Percentiles rank a stretch among this genome's conserved stretches.
Evolutionary conservation across 2,888 invertebrate species (phyloP).

Genomic region (Troilus luridus): DNA sequence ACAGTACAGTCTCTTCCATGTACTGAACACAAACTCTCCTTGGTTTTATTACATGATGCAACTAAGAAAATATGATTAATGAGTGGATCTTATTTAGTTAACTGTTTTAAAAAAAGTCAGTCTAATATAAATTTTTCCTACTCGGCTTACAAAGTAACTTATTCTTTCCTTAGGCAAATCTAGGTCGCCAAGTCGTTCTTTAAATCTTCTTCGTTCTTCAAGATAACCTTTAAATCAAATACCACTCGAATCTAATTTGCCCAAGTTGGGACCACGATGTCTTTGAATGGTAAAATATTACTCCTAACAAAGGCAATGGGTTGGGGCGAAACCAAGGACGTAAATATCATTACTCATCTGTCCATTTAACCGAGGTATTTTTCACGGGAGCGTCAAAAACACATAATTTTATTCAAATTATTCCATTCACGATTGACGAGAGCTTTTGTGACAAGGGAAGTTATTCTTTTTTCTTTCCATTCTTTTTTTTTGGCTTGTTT

Average conservation of each 20-base stretch:
- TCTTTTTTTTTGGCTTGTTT: background rate
- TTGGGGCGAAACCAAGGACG: background rate
- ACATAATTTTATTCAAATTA: slow-evolving; percentile 39
- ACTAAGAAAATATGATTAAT: no score
- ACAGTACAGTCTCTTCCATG: no score
- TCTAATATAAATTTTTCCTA: background rate
- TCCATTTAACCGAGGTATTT: slow-evolving; percentile 1
- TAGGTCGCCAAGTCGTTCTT: background rate
- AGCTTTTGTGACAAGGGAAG: background rate
- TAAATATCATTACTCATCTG: slow-evolving; percentile 12
- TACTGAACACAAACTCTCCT: no score
- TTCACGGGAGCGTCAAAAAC: slow-evolving; percentile 6
- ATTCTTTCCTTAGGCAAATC: background rate
- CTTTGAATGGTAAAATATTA: slow-evolving; percentile 35
- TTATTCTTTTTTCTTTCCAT: background rate
- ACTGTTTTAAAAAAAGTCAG: no score
- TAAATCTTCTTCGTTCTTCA: background rate
- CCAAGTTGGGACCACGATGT: slow-evolving; percentile 17
- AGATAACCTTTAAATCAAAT: slow-evolving; percentile 30
- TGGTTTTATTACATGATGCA: no score
- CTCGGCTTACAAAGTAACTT: background rate
- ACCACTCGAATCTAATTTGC: slow-evolving; percentile 7
- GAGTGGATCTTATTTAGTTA: no score
- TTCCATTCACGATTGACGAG: background rate
- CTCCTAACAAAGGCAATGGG: background rate